phyloP scores from a whole-genome alignment of 1,140 invertebrate species.

The Augochlora pura region DNA sequence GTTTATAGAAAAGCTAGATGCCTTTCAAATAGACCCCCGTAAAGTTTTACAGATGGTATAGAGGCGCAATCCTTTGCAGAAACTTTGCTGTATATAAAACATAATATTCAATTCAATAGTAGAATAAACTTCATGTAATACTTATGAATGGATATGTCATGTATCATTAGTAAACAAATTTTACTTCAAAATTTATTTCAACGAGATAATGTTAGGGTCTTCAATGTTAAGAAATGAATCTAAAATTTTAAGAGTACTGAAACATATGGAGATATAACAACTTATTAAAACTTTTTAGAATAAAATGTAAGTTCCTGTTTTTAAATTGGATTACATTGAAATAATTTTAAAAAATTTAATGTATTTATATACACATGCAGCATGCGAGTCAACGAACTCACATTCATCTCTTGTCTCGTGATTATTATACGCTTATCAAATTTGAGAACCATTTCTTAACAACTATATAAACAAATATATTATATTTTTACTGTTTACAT shows the following conservation, averaged over 20 bases:
- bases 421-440: not conserved
- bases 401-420: no score
- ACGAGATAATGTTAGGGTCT: not conserved
- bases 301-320: not conserved
- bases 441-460: not conserved
- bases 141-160: not conserved
- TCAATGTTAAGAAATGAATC: not conserved
- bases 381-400: not conserved
- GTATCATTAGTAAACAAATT: not conserved
- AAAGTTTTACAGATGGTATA: not conserved
- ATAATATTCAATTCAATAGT: conserved; percentile 9
- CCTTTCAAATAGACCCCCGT: not conserved
- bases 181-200: conserved; percentile 11
- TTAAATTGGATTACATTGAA: not conserved
- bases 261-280: not conserved
- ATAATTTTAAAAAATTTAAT: no score
- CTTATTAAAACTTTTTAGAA: not conserved
- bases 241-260: not conserved
- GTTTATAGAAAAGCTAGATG: not conserved
- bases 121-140: not conserved
- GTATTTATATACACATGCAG: no score
- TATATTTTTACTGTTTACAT: no score
- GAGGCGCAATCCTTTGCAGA: not conserved
- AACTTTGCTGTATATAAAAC: conserved; percentile 5
- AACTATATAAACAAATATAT: no score